Evolutionary conservation across 2,888 invertebrate genomes (phyloP).

Genomic region (Chorisops tibialis): DNA sequence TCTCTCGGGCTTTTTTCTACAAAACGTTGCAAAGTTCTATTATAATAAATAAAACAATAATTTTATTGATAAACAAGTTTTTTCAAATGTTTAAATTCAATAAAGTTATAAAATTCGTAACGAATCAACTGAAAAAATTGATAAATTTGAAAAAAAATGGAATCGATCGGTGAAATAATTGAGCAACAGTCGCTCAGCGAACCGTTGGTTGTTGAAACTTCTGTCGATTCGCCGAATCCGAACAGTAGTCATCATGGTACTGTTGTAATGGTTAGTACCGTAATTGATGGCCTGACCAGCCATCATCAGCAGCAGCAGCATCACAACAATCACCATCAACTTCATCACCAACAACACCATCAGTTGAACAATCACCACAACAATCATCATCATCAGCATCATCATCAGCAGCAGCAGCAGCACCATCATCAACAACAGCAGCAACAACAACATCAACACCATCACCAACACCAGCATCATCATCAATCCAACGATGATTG

Average conservation of each 20-base stretch:
- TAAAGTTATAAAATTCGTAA: too few species aligned
- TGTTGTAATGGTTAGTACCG: conserved; percentile 46
- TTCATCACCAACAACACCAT: conserved; percentile 33
- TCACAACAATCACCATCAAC: conserved; percentile 33
- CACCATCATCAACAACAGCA: conserved; percentile 28
- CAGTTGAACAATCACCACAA: conserved; percentile 35
- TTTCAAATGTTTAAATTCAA: too few species aligned
- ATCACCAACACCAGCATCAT: conserved; percentile 29
- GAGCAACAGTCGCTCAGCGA: conserved; percentile 58
- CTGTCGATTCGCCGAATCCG: conserved; percentile 53
- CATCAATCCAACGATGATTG: conserved; percentile 29
- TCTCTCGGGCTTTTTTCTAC: too few species aligned
- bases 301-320: conserved; percentile 38
- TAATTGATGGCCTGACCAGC: conserved; percentile 42
- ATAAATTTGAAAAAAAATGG: conserved; percentile 46
- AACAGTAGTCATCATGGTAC: conserved; percentile 42
- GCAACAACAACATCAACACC: conserved; percentile 16
- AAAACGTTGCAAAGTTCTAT: too few species aligned
- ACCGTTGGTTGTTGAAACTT: conserved; percentile 50
- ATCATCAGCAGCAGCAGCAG: conserved; percentile 23
- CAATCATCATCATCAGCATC: conserved; percentile 35
- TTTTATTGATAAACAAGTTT: too few species aligned
- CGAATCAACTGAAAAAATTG: too few species aligned
- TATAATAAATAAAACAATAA: too few species aligned
- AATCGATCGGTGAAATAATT: conserved; percentile 60